phyloP scores from a whole-genome alignment of 2,797 vertebrate species.

The Vireo griseus region DNA sequence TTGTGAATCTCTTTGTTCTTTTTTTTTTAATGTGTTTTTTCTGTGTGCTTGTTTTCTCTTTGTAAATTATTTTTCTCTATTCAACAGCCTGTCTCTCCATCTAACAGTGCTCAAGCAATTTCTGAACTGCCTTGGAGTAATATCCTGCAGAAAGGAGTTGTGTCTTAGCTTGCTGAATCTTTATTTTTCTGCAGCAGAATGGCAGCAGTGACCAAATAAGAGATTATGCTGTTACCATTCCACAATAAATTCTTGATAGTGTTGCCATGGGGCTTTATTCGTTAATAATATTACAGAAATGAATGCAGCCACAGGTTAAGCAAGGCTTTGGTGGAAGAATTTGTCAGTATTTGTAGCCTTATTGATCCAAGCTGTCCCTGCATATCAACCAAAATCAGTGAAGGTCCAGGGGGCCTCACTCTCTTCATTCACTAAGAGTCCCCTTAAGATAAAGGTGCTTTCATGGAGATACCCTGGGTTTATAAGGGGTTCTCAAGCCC shows the following conservation, averaged over 20 bases:
- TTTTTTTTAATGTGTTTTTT: not conserved
- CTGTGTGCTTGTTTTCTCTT: not conserved
- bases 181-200: slow-evolving; percentile 14
- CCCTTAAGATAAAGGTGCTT: not conserved
- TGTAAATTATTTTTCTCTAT: slow-evolving; percentile 1
- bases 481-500: not conserved
- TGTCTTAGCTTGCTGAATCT: not conserved
- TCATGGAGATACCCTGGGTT: not conserved
- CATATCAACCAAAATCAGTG: not conserved
- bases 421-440: not conserved
- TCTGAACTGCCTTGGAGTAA: slow-evolving; percentile 27
- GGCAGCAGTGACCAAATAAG: not conserved
- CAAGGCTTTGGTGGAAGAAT: not conserved
- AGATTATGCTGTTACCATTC: slow-evolving; percentile 1
- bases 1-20: not conserved
- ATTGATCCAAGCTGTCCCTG: not conserved
- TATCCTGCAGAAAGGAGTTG: slow-evolving; percentile 10
- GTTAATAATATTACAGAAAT: not conserved
- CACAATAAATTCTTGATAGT: not conserved
- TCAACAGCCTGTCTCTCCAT: not conserved
- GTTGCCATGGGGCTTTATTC: not conserved
- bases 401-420: not conserved
- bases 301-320: not conserved
- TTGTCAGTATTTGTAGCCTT: not conserved
- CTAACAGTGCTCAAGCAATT: slow-evolving; percentile 10